Percentiles rank a stretch among this genome's conserved stretches.
Evolutionary conservation across 2,797 vertebrate species (phyloP).

Genomic region (Acridotheres tristis): DNA sequence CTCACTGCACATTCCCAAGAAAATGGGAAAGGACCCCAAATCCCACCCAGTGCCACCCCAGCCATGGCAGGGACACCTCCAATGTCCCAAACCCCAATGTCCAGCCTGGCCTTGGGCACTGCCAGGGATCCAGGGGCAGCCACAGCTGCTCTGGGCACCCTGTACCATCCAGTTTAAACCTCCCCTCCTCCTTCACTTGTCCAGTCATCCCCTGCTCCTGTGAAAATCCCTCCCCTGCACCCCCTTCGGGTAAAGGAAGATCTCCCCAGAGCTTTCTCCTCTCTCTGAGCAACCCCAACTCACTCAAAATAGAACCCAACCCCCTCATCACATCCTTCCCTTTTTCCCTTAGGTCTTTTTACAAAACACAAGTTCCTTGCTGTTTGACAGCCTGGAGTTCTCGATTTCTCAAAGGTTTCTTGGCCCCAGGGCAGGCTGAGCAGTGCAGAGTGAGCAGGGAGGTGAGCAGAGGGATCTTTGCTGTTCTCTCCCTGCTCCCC

Average conservation of each 20-base stretch:
- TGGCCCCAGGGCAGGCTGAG: background rate
- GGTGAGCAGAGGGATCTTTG: background rate
- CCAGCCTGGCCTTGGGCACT: background rate
- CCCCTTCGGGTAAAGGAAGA: background rate
- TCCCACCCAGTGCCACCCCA: background rate
- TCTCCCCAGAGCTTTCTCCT: background rate
- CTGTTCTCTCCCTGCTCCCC: background rate
- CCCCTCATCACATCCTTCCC: background rate
- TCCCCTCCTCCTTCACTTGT: background rate
- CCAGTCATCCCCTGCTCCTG: background rate
- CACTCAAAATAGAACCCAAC: background rate
- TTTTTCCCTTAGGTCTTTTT: background rate
- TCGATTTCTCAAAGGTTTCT: background rate
- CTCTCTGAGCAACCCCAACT: background rate
- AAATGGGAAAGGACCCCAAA: fast-evolving
- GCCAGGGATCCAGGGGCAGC: background rate
- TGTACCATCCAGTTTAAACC: background rate
- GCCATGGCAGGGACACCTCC: background rate
- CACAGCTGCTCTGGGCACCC: background rate
- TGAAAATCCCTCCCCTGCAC: background rate
- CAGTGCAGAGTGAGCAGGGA: background rate
- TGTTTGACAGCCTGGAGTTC: background rate
- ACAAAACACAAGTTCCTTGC: background rate
- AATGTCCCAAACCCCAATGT: background rate
- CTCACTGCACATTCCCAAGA: background rate